Evolutionary conservation across 2,113 vertebrate genomes (phyloP).

Genomic region (Empidonax traillii): DNA sequence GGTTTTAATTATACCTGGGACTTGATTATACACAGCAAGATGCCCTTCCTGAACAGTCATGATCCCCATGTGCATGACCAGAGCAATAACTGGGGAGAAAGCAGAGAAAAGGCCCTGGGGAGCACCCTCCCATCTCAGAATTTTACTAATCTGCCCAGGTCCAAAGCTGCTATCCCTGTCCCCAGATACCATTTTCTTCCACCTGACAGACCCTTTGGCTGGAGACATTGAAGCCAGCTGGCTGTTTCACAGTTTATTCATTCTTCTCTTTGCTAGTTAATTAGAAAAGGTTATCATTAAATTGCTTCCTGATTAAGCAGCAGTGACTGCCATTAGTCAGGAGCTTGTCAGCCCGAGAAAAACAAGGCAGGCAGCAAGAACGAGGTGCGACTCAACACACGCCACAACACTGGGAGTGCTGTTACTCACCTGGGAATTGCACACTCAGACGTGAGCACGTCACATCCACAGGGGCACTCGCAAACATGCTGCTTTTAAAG

Average conservation of each 20-base stretch:
- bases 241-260: slow-evolving; percentile 42
- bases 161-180: neutral
- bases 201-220: neutral
- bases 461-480: accelerated
- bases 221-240: neutral
- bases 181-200: neutral
- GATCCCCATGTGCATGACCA: neutral
- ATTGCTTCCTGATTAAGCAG: slow-evolving; percentile 62
- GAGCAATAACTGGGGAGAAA: neutral
- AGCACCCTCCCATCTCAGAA: neutral
- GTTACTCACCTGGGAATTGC: neutral
- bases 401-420: neutral
- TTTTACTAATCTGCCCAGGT: neutral
- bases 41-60: neutral
- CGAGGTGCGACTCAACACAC: neutral
- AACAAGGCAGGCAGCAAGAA: slow-evolving; percentile 16
- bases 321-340: slow-evolving; percentile 48
- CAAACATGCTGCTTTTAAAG: neutral
- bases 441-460: accelerated
- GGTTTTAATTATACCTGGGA: neutral
- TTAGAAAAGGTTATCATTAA: slow-evolving; percentile 63
- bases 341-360: neutral
- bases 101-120: neutral
- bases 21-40: neutral
- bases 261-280: slow-evolving; percentile 29